Base-by-base conservation (phyloP, 2,888 invertebrate genomes). In the Diadegma fenestrale region DNA sequence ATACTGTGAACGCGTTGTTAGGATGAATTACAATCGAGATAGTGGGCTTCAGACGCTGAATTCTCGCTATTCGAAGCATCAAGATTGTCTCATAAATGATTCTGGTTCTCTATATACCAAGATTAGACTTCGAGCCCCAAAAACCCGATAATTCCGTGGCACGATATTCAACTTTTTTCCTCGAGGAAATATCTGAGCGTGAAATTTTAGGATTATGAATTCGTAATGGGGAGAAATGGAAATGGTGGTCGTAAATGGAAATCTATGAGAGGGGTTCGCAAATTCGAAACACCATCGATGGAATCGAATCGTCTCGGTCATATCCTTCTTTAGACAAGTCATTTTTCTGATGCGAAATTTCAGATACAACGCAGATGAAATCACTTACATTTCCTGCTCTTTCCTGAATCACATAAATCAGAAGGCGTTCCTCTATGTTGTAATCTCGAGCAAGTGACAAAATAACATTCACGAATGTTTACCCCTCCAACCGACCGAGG, bases 401-500 rank as follows among this genome's bases (percentile, higher is more conserved):
- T 37, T 33, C 78, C 33, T 37, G 69, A 82, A 69, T 78, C 71
- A 76, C 71, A 80, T 75, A 76, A 82, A 82, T 48, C 80, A 76
- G 75, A 75, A 68, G 33, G 58, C 64, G 58, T 64, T 76, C 33
- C 69, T 64, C 43, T 37, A 19, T 41, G 41, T 48, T 22, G 54
- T 37, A 71, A 48, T 43, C 51, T 19, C 51, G 41, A 75, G 73
- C 43, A 48, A 64, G 58, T 51, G 78, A 61, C 75, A 80, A 72
- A 80, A 82, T 82, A 79, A 82, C 80, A 76, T 80, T 72, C 64
- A 45, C 48, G 82, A 80, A 77, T 66, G 48, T 51, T 72, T 51
- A 82, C 72, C 82, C 82, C 82, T 77, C 76, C 58, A 51, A 33
- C 54, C 48, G 3, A 19, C 43, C 48, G 71, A 85, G 82, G 76